Conservation (phyloP, 2,888 invertebrate genomes). For the Mayetiola destructor region DNA sequence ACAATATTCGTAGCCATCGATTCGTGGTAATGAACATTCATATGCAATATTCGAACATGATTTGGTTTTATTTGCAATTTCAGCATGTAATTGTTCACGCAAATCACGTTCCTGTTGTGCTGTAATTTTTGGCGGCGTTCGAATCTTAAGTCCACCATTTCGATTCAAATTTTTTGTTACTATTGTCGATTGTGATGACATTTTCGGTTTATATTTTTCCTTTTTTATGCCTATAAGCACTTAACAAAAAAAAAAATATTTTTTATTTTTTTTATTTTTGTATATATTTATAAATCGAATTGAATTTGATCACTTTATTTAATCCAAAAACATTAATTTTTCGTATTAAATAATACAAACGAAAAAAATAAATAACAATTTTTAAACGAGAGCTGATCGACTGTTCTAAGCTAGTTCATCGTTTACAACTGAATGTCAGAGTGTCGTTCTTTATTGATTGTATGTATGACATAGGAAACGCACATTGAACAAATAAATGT, state of each 20-base stretch:
- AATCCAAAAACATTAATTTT: neutral
- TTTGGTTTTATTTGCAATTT: constrained; percentile 45
- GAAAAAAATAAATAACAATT: too few relatives aligned
- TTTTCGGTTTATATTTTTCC: neutral
- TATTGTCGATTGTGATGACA: constrained; percentile 5
- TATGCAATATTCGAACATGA: constrained; percentile 48
- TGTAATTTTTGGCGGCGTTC: constrained; percentile 17
- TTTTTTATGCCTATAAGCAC: too few relatives aligned
- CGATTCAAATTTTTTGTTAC: constrained; percentile 13
- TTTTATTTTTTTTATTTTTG: neutral
- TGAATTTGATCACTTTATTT: neutral
- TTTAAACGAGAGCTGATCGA: too few relatives aligned
- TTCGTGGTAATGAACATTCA: constrained; percentile 49
- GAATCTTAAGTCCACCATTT: constrained; percentile 18
- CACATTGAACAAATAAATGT: too few relatives aligned
- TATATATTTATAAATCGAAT: neutral
- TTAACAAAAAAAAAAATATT: too few relatives aligned
- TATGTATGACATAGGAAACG: too few relatives aligned
- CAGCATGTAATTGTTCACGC: constrained; percentile 43
- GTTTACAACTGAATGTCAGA: too few relatives aligned
- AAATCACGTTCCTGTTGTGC: constrained; percentile 28
- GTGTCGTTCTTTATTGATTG: too few relatives aligned
- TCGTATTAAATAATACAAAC: too few relatives aligned
- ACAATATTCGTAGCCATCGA: constrained; percentile 65
- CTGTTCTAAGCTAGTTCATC: too few relatives aligned